phyloP scores from a whole-genome alignment of 2,888 invertebrate genomes.

The Oegoconia quadripuncta region DNA sequence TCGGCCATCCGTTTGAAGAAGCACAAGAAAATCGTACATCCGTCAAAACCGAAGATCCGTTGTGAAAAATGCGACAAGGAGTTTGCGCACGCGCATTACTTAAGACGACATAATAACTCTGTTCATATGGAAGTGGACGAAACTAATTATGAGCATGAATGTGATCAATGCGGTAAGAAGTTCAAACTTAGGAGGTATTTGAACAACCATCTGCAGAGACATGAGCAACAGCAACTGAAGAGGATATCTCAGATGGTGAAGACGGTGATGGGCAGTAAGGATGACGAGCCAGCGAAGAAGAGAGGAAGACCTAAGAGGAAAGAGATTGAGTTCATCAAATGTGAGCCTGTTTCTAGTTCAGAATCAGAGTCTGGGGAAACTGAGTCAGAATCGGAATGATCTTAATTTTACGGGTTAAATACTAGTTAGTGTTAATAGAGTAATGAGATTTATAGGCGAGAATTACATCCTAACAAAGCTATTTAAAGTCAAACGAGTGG shows the following conservation, averaged over 20 bases:
- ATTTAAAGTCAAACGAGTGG: no score
- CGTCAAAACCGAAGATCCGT: constrained; percentile 56
- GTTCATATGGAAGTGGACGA: constrained; percentile 64
- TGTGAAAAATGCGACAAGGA: constrained; percentile 69
- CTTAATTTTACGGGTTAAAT: background rate
- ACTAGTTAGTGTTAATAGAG: no score
- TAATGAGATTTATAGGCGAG: no score
- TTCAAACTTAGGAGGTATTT: constrained; percentile 66
- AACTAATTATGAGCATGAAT: constrained; percentile 57
- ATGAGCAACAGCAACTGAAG: constrained; percentile 67
- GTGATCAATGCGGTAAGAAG: constrained; percentile 65
- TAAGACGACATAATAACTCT: constrained; percentile 57
- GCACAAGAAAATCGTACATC: constrained; percentile 69
- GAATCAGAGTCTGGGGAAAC: constrained; percentile 39
- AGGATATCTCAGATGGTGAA: constrained; percentile 67
- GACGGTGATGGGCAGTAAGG: constrained; percentile 60
- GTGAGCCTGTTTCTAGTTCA: constrained; percentile 63
- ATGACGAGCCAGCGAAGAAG: constrained; percentile 34
- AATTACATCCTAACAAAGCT: no score
- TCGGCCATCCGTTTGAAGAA: constrained; percentile 64
- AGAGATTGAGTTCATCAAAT: constrained; percentile 70
- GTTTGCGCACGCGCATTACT: constrained; percentile 65
- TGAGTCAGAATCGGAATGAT: constrained; percentile 27
- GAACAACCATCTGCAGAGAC: constrained; percentile 64
- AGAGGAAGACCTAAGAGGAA: constrained; percentile 40